phyloP scores from a whole-genome alignment of 2,888 invertebrate species.

The Phortica okadai region DNA sequence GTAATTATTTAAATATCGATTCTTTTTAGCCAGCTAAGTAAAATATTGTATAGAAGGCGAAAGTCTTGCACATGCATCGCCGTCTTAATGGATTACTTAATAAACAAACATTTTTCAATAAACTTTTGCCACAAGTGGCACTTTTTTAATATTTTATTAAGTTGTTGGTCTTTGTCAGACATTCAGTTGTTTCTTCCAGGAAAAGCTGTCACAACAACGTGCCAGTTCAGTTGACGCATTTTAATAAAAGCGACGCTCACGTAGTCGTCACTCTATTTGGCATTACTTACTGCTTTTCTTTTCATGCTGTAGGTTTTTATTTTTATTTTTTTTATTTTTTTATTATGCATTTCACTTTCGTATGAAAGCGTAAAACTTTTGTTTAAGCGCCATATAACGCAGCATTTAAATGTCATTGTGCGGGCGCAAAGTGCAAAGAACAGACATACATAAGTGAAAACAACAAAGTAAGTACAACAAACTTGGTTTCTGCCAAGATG shows the following conservation, averaged over 20 bases:
- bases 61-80: too few species aligned
- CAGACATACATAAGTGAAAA: not conserved
- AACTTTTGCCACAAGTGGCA: not conserved
- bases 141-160: conserved; percentile 16
- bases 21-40: not conserved
- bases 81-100: not conserved
- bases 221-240: not conserved
- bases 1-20: conserved; percentile 27
- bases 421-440: not conserved
- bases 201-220: not conserved
- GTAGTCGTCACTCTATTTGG: not conserved
- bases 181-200: not conserved
- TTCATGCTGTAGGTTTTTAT: not conserved
- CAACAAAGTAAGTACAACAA: not conserved
- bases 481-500: not conserved
- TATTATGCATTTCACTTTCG: not conserved
- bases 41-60: too few species aligned
- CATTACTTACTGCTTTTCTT: not conserved
- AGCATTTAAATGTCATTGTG: conserved; percentile 17
- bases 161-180: not conserved
- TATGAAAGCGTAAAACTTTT: not conserved
- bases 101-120: not conserved
- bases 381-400: not conserved
- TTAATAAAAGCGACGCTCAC: conserved; percentile 15
- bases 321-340: not conserved